Percentiles rank a stretch among this genome's conserved stretches.
Conservation (phyloP, 2,888 invertebrate genomes). For the Drosophila ochracea region DNA sequence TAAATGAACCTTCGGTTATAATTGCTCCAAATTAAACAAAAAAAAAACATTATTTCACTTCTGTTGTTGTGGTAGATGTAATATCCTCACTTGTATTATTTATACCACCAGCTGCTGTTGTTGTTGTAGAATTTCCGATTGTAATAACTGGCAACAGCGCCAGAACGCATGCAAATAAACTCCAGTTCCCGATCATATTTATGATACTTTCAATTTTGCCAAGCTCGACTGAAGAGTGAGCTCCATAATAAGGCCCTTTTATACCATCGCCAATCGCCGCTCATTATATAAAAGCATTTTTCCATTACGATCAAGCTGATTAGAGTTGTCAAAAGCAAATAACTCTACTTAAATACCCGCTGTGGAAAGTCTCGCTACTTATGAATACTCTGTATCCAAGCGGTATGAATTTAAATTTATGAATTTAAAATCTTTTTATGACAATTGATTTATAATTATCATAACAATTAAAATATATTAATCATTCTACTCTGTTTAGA, state of each 20-base stretch:
- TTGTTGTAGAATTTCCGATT: too few species aligned
- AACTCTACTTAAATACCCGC: background rate
- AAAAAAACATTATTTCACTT: background rate
- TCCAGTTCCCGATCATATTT: constrained; percentile 5
- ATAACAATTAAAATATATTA: background rate
- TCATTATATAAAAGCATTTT: background rate
- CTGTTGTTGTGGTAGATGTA: background rate
- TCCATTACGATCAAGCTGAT: constrained; percentile 5
- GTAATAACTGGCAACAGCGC: background rate
- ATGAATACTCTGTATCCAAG: background rate
- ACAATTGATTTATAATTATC: background rate
- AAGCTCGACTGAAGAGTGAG: background rate
- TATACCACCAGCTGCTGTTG: background rate
- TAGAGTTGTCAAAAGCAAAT: background rate
- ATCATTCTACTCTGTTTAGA: background rate
- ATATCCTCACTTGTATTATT: background rate
- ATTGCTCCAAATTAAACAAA: background rate
- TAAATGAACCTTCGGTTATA: background rate
- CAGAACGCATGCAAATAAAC: background rate
- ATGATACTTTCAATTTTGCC: too few species aligned
- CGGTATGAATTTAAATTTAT: background rate
- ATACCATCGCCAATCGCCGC: background rate
- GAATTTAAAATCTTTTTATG: background rate
- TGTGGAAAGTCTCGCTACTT: background rate
- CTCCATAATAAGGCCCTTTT: background rate